Evolutionary conservation across 2,888 invertebrate species (phyloP).

Genomic region (Mimumesa dahlbomi): DNA sequence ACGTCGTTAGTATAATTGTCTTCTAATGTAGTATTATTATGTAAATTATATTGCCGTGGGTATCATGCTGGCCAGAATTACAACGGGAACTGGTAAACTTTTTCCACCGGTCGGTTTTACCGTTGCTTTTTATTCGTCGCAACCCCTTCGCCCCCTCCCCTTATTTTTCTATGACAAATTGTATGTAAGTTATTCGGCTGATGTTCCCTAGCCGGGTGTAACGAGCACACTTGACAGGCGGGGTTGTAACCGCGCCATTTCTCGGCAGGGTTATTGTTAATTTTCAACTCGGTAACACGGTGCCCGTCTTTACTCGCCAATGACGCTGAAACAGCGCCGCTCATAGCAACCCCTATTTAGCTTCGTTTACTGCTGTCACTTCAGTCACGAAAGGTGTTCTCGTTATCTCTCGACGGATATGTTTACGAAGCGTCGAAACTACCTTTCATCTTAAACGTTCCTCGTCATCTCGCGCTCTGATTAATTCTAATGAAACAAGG

Average conservation of each 20-base stretch:
- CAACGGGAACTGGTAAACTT: not conserved
- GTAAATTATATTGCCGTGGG: too few relatives aligned
- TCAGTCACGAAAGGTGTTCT: constrained; percentile 25
- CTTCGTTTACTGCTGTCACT: constrained; percentile 35
- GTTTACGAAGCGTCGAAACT: constrained; percentile 30
- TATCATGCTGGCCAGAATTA: too few relatives aligned
- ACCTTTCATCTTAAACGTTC: constrained; percentile 36
- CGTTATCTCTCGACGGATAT: constrained; percentile 37
- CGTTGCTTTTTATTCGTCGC: too few relatives aligned
- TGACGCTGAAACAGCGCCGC: too few relatives aligned
- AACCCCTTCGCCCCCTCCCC: not conserved
- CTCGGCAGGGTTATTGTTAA: constrained; percentile 51
- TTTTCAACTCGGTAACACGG: constrained; percentile 41
- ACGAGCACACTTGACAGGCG: constrained; percentile 24
- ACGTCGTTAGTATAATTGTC: too few relatives aligned
- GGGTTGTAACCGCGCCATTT: not conserved
- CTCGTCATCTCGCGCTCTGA: constrained; percentile 18
- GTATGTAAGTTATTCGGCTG: constrained; percentile 5
- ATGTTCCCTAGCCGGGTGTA: constrained; percentile 8
- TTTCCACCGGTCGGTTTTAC: not conserved
- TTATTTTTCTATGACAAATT: constrained; percentile 1
- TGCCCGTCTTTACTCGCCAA: too few relatives aligned
- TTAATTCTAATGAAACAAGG: too few relatives aligned
- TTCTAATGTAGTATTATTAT: too few relatives aligned
- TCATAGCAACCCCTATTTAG: constrained; percentile 23